Evolutionary conservation across 2,888 invertebrate genomes (phyloP).

Genomic region (Allygus modestus): DNA sequence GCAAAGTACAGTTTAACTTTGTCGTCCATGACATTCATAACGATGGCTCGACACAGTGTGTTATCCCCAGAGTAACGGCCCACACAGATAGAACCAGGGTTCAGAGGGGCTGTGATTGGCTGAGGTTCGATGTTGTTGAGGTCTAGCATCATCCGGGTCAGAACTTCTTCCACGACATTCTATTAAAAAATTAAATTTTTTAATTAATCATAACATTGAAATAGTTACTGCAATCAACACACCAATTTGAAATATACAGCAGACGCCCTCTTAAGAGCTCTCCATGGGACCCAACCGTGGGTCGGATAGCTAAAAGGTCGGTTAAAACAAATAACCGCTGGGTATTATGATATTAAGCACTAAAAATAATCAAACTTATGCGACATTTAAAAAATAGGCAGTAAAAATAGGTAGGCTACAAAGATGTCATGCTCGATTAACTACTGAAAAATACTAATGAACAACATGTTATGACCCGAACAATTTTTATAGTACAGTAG

Average conservation of each 20-base stretch:
- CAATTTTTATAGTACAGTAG: too few species aligned
- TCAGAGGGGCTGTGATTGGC: slow-evolving; percentile 82
- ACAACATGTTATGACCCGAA: too few species aligned
- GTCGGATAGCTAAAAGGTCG: too few species aligned
- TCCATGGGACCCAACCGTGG: too few species aligned
- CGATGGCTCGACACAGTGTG: slow-evolving; percentile 86
- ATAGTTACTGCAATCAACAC: background rate
- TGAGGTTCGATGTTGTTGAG: slow-evolving; percentile 80
- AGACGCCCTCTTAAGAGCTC: background rate
- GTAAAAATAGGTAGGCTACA: too few species aligned
- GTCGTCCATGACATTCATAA: slow-evolving; percentile 84
- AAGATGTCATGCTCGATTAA: too few species aligned
- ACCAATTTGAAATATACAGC: background rate
- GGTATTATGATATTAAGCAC: too few species aligned
- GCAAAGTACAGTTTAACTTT: slow-evolving; percentile 88
- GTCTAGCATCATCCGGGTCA: slow-evolving; percentile 84
- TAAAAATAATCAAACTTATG: too few species aligned
- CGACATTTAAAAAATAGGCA: too few species aligned
- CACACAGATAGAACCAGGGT: slow-evolving; percentile 87
- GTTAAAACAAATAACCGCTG: too few species aligned
- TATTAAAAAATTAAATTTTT: slow-evolving; percentile 40
- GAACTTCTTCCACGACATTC: slow-evolving; percentile 75
- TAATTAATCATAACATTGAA: background rate
- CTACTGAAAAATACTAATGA: too few species aligned
- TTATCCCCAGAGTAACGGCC: slow-evolving; percentile 84